These are phyloP conservation scores for Stratiomys singularior DNA, from an alignment of 2,888 invertebrate species.

Conservation along the genomic window DNA sequence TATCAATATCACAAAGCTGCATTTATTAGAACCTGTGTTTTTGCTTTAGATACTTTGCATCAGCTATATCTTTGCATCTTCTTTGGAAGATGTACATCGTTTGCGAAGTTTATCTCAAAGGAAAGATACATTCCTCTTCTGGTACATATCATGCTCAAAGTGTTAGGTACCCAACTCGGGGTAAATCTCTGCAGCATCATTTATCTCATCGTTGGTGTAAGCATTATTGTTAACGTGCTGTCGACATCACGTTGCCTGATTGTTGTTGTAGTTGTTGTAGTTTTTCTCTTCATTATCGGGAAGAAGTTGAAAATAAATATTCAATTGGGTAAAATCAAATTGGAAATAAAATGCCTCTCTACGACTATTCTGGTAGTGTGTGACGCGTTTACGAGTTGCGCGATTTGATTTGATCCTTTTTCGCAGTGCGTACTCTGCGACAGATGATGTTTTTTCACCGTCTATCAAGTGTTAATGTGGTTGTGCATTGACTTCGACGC, in stretches of 20 bases:
- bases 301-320: neutral
- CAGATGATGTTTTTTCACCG: neutral
- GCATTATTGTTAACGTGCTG: neutral
- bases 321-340: conserved; percentile 32
- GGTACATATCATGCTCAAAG: neutral
- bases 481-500: neutral
- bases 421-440: neutral
- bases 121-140: neutral
- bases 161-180: neutral
- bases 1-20: conserved; percentile 19
- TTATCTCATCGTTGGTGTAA: neutral
- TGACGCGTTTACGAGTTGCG: conserved; percentile 39
- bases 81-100: neutral
- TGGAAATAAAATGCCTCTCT: conserved; percentile 21
- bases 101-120: neutral
- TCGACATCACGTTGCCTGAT: neutral
- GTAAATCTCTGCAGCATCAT: conserved; percentile 1
- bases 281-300: neutral
- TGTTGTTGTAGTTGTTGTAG: neutral
- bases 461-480: conserved; percentile 2
- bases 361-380: conserved; percentile 41
- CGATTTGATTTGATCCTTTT: conserved; percentile 47
- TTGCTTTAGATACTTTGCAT: neutral
- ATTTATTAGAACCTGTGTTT: neutral
- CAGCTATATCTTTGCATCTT: too few relatives aligned